Evolutionary conservation across 2,113 vertebrate genomes (phyloP), one percentile per base, ranked within the genome.

Genomic region (Hoplias malabaricus): DNA sequence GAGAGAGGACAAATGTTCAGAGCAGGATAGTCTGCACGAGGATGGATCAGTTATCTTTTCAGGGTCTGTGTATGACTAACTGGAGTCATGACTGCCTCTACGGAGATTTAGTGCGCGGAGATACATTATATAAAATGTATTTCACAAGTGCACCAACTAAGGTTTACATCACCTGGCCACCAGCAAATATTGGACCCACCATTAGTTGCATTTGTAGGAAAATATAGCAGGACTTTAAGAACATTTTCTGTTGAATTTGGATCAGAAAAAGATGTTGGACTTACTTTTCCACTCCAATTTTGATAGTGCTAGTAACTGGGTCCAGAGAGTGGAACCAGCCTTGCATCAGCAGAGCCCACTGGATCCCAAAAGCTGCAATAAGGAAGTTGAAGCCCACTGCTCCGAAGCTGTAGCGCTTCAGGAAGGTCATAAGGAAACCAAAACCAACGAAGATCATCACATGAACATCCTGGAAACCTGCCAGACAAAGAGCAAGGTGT

Each of bases 381-480:
- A 99, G 92, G 85, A 99, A 99, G 90, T 96, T 99, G 91, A 99
- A 99, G 56, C 94, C 97, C 10, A 98, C 94, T 0, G 88, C 93
- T 1, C 97, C 86, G 0, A 95, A 99, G 82, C 96, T 96, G 0
- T 99, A 99, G 56, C 94, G 94, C 83, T 97, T 95, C 86, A 99
- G 91, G 82, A 99, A 99, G 0, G 92, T 96, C 98, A 99, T 99
- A 81, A 99, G 95, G 88, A 96, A 99, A 14, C 98, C 98, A 27
- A 99, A 99, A 8, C 98, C 98, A 80, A 99, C 92, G 80, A 99
- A 99, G 84, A 99, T 95, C 98, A 99, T 99, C 84, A 96, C 96
- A 0, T 99, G 96, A 53, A 99, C 97, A 0, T 99, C 97, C 88
- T 99, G 95, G 85, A 99, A 99, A 80, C 96, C 98, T 99, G 89